These are phyloP conservation scores for Camptogramma bilineatum DNA, from an alignment of 2,888 invertebrate species.

Conservation along the genomic window DNA sequence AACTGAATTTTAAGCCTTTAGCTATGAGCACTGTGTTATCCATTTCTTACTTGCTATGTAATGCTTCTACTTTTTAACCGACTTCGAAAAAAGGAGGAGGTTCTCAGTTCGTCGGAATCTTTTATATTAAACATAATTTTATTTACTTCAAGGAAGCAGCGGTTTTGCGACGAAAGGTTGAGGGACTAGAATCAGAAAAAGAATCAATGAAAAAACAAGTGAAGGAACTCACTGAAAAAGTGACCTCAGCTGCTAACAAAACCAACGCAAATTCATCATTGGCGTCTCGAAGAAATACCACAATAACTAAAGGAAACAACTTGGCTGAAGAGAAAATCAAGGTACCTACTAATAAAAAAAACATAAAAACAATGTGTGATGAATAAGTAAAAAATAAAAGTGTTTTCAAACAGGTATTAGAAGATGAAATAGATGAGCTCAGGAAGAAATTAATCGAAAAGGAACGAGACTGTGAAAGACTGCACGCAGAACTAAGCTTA, in stretches of 20 bases:
- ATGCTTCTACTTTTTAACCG: neutral
- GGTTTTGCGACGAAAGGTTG: conserved; percentile 92
- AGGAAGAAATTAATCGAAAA: conserved; percentile 92
- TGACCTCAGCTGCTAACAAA: conserved; percentile 78
- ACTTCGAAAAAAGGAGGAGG: no score
- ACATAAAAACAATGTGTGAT: neutral
- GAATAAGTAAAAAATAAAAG: neutral
- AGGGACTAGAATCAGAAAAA: conserved; percentile 93
- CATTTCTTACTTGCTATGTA: neutral
- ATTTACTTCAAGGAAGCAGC: conserved; percentile 88
- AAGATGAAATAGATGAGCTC: conserved; percentile 90
- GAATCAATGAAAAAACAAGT: conserved; percentile 90
- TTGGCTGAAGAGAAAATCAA: conserved; percentile 89
- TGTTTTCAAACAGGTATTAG: conserved; percentile 80
- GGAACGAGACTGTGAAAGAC: conserved; percentile 91
- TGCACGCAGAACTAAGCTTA: conserved; percentile 89
- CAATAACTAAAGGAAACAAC: conserved; percentile 71
- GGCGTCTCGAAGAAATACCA: conserved; percentile 62
- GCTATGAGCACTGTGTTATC: neutral
- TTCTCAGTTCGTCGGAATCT: no score
- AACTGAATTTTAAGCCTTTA: neutral
- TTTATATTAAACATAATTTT: conserved; percentile 3
- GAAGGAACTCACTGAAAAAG: conserved; percentile 91
- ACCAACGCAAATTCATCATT: conserved; percentile 63
- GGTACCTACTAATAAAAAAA: conserved; percentile 55